phyloP scores from a whole-genome alignment of 2,113 vertebrate genomes.

The Tamias sibiricus region DNA sequence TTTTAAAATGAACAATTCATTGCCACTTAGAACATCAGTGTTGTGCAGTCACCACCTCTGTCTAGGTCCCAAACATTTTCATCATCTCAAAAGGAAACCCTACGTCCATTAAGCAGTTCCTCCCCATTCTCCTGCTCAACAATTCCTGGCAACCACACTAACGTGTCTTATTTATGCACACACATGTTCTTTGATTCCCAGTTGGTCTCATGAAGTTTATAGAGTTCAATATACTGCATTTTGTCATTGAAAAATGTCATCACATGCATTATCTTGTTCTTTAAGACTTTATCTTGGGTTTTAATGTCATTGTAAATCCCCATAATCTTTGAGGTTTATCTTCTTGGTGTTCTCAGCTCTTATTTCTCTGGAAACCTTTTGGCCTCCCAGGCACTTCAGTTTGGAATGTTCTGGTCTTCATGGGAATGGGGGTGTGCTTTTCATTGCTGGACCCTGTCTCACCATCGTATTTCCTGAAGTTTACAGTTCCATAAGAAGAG shows the following conservation, averaged over 20 bases:
- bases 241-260: background rate
- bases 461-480: background rate
- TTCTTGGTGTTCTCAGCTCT: background rate
- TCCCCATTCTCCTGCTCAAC: rapidly evolving
- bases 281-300: background rate
- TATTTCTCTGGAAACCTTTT: background rate
- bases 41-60: background rate
- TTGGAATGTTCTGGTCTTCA: background rate
- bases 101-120: rapidly evolving
- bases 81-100: background rate
- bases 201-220: background rate
- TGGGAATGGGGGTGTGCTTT: background rate
- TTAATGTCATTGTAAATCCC: background rate
- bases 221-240: background rate
- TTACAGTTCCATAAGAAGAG: background rate
- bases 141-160: rapidly evolving
- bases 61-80: background rate
- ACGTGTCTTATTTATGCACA: background rate
- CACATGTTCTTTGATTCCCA: background rate
- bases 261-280: background rate
- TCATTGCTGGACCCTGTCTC: background rate
- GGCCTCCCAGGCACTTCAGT: background rate
- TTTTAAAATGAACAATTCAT: background rate
- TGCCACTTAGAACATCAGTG: background rate
- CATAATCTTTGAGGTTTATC: background rate